phyloP scores from a whole-genome alignment of 2,113 vertebrate species.

The Ptyas mucosa region DNA sequence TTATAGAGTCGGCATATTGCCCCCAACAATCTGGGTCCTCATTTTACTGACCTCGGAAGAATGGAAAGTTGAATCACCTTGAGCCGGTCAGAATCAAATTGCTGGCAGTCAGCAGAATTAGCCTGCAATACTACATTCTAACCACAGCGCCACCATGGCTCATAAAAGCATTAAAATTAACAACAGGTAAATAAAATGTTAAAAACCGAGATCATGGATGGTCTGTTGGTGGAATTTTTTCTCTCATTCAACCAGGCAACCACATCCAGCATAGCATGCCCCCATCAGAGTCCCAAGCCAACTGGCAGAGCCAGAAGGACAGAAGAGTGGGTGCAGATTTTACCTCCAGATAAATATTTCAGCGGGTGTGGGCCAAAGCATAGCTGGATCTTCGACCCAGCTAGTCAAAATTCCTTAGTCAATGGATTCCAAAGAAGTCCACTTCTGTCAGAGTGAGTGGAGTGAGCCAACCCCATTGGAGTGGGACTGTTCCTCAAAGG shows the following conservation, averaged over 20 bases:
- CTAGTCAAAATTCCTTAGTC: not conserved
- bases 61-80: not conserved
- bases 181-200: not conserved
- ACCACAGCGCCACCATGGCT: not conserved
- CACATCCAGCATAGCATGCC: not conserved
- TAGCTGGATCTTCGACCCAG: not conserved
- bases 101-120: not conserved
- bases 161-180: not conserved
- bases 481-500: not conserved
- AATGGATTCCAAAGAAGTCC: not conserved
- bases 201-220: not conserved
- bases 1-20: not conserved
- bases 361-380: not conserved
- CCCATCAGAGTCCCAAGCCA: not conserved
- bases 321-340: not conserved
- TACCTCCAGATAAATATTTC: not conserved
- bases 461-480: not conserved
- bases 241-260: not conserved
- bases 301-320: not conserved
- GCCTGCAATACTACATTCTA: not conserved
- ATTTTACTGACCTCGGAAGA: not conserved
- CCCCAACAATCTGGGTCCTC: not conserved
- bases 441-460: not conserved
- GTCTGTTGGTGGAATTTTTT: not conserved
- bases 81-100: not conserved